Evolutionary conservation across 2,888 invertebrate genomes (phyloP), one percentile per base, ranked within the genome.

Genomic region (Dermolepida albohirtum): DNA sequence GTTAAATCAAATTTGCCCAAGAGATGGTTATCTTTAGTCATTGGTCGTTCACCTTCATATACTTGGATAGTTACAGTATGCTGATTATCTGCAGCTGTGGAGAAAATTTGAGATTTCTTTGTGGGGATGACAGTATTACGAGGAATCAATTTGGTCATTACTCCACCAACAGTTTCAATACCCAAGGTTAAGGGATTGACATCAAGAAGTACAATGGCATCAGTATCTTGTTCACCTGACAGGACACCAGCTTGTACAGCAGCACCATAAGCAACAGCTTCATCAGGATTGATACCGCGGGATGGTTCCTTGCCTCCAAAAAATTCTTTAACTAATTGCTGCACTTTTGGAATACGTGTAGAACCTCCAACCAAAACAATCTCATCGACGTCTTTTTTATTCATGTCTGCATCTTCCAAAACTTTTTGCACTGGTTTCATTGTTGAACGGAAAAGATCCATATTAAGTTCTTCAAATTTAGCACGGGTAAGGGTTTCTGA

Each of bases 1-100:
- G 96, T 97, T 70, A 98, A 85, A 81, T 99, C 98, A 85, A 99
- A 99, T 85, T 98, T 98, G 72, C 99, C 99, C 70, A 99, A 88
- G 74, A 97, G 87, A 85, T 99, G 98, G 86, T 99, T 99, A 85
- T 99, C 98, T 85, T 98, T 98, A 74, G 98, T 98, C 98, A 99
- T 98, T 27, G 98, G 97, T 78, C 99, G 92, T 85, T 99, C 99
- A 77, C 99, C 98, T 86, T 99, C 98, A 83, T 95, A 98, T 0
- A 97, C 97, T 85, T 97, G 96, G 82, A 99, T 99, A 74, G 98
- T 98, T 63, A 99, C 98, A 2, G 97, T 97, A 84, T 97, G 96
- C 84, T 99, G 99, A 85, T 98, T 99, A 84, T 99, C 99, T 29
- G 97, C 95, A 66, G 98, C 98, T 0, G 99, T 99, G 0, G 98